These are phyloP conservation scores for Eufriesea mexicana DNA, from an alignment of 1,140 invertebrate species.

Conservation along the genomic window DNA sequence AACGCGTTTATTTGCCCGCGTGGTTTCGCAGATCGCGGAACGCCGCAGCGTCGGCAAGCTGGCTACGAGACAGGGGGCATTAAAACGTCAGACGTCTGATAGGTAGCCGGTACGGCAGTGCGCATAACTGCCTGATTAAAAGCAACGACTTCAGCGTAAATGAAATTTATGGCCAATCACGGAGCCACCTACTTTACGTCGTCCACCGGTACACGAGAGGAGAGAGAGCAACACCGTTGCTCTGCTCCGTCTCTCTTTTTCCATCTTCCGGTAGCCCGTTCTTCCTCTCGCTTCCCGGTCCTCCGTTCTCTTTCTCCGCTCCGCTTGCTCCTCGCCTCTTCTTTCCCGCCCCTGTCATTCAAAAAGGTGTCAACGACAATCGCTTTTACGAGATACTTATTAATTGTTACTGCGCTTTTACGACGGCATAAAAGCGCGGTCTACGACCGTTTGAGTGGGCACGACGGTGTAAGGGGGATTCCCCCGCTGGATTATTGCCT, in stretches of 20 bases:
- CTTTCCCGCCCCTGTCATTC: slow-evolving; percentile 78
- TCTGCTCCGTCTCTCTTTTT: slow-evolving; percentile 6
- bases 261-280: not conserved
- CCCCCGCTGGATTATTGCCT: slow-evolving; percentile 77
- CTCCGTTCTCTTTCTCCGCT: not conserved
- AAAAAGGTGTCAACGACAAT: slow-evolving; percentile 82
- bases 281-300: too few species aligned
- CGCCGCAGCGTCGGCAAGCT: slow-evolving; percentile 5
- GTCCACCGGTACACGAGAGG: not conserved
- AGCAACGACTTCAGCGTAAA: slow-evolving; percentile 78
- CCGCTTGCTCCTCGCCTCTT: slow-evolving; percentile 34
- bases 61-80: slow-evolving; percentile 18
- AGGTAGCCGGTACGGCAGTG: slow-evolving; percentile 50
- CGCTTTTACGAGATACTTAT: slow-evolving; percentile 83
- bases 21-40: not conserved
- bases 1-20: not conserved
- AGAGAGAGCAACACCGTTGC: not conserved
- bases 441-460: slow-evolving; percentile 79
- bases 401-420: slow-evolving; percentile 83
- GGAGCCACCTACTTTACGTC: slow-evolving; percentile 65
- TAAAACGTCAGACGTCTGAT: slow-evolving; percentile 57
- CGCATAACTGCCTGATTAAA: slow-evolving; percentile 80
- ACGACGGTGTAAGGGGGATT: slow-evolving; percentile 67
- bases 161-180: slow-evolving; percentile 80
- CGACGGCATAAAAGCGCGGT: slow-evolving; percentile 80